A percentile compares a stretch with the other conserved stretches of the same genome.
phyloP scores from a whole-genome alignment of 2,113 vertebrate species.

The Maccullochella peelii region DNA sequence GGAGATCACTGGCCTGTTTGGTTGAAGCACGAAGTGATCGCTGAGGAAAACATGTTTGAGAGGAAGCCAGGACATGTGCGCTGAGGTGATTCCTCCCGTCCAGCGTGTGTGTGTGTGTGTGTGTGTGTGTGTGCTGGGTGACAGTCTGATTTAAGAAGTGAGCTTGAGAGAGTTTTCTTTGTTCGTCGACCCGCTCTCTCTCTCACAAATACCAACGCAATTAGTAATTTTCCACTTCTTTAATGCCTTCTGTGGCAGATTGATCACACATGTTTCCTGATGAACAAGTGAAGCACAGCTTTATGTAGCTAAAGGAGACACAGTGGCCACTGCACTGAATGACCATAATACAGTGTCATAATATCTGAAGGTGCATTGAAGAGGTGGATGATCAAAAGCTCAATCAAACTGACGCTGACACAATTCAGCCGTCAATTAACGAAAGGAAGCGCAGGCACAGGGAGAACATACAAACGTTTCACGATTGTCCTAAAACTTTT shows the following conservation, averaged over 20 bases:
- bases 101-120: not conserved
- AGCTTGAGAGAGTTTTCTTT: conserved; percentile 28
- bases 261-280: conserved; percentile 48
- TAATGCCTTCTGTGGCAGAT: conserved; percentile 39
- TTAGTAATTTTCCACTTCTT: conserved; percentile 55
- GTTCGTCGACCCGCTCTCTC: not conserved
- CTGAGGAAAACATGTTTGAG: conserved; percentile 15
- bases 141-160: conserved; percentile 35
- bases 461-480: no score
- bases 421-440: no score
- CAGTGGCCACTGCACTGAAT: not conserved
- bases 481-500: no score
- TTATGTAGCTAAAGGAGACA: not conserved
- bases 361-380: no score
- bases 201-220: conserved; percentile 47
- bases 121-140: not conserved
- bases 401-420: no score
- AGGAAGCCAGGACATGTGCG: conserved; percentile 14
- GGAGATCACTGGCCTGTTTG: not conserved
- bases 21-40: not conserved
- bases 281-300: conserved; percentile 15
- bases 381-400: no score
- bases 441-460: no score
- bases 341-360: not conserved
- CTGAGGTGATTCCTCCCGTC: not conserved